Base-by-base conservation (phyloP, 2,888 invertebrate genomes). In the Smittia aterrima region DNA sequence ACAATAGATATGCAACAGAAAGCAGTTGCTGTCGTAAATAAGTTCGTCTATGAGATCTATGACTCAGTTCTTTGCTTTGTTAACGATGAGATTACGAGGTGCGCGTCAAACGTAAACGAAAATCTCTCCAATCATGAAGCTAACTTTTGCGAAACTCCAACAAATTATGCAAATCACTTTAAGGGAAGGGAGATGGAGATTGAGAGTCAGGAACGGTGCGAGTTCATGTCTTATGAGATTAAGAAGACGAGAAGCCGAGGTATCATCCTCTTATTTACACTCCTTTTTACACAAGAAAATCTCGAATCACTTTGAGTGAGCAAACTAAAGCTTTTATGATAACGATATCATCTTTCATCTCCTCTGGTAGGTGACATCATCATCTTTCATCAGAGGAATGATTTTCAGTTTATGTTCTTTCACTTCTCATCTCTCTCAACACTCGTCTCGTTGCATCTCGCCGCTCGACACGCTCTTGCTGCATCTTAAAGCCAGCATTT, bases 191-290 rank as follows among this genome's bases (percentile, higher is more conserved):
- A n/a, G n/a, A n/a, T n/a, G n/a, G n/a, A n/a, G n/a, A n/a, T n/a
- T n/a, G n/a, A n/a, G 38, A 47, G 18, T 16, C 68, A 6, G 47
- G 41, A 41, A 32, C 47, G 9, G 24, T 32, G 3, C 25, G 16
- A n/a, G 9, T 32, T 38, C 3, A 27, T 18, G 18, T n/a, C 32
- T 66, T 16, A 1, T 18, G 41, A 22, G 47, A 68, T 41, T n/a
- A n/a, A n/a, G n/a, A n/a, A n/a, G n/a, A n/a, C n/a, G n/a, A n/a
- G 38, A 47, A 47, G 11, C 22, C 18, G n/a, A 47, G n/a, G 11
- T 47, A 68, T 68, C 68, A 68, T 68, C 47, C 68, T 24, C 47
- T 68, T 67, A 67, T 67, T 67, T 67, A 67, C 67, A 67, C 67
- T 67, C 38, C 11, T 2, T 58, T 66, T 16, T 20, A 66, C 38